Evolutionary conservation across 2,888 invertebrate species (phyloP), one percentile per base, ranked within the genome.

Genomic region (Dynastes hyllus): DNA sequence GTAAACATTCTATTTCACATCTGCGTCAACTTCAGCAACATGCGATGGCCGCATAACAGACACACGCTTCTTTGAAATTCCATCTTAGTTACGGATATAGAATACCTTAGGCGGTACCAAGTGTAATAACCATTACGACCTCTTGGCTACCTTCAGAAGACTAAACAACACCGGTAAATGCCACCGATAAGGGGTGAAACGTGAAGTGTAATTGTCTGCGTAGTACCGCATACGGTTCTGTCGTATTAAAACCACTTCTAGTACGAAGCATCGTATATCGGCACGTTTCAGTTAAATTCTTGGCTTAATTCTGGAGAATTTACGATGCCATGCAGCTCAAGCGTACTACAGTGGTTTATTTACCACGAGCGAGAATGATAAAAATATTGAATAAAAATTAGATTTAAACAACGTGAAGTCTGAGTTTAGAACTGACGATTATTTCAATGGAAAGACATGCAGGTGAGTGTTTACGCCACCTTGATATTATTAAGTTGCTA

Each of bases 51-150:
- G 45, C 11, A 11, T 45, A 8, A 45, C 1, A 45, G 8, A 8
- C 45, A 11, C 8, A 45, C 45, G 45, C 2, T 45, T 45, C 45
- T 45, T 8, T 45, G 2, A 11, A 45, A 45, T 45, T 11, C 45
- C 11, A 45, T 45, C 8, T 45, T 45, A 45, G 45, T 2, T 45
- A 45, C 11, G 9, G 11, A 0, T 45, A 73, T 40, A 29, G 53
- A 16, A 61, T 71, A 53, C 37, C 40, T 40, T 11, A 11, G 29
- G 61, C 61, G 73, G 40, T 27, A 73, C 37, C 73, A 73, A 61
- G 58, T 73, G 45, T 40, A 73, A 45, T 73, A 73, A 61, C 45
- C 73, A 73, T 73, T 73, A 73, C 73, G 58, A 73, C 40, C 73
- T 13, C 61, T 73, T 73, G 40, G 73, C 73, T 16, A 40, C 61